Conservation (phyloP, 2,113 vertebrate genomes). For the Pituophis catenifer region DNA sequence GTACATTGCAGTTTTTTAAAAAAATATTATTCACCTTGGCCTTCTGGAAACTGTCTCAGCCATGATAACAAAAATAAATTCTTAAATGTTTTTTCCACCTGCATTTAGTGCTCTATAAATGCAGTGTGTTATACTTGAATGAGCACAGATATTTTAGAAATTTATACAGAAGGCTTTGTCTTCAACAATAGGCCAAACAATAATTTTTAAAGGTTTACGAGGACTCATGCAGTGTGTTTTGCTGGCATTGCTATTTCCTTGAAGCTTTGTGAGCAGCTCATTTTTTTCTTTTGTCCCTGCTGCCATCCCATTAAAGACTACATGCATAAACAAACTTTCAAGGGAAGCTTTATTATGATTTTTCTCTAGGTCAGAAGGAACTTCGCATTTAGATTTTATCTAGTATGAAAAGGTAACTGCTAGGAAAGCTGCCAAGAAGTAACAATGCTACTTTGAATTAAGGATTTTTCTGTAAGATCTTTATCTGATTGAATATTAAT, state of each 20-base stretch:
- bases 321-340: neutral
- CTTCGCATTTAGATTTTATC: neutral
- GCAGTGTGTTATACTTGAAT: slow-evolving; percentile 5
- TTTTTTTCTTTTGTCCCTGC: neutral
- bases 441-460: neutral
- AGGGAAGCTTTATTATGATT: neutral
- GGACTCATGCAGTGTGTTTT: neutral
- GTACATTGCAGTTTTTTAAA: neutral
- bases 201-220: neutral
- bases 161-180: slow-evolving; percentile 26
- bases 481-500: neutral
- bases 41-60: neutral
- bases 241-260: neutral
- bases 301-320: neutral
- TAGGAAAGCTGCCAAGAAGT: neutral
- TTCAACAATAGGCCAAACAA: neutral
- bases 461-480: neutral
- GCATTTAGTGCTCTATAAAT: slow-evolving; percentile 1
- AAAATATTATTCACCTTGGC: slow-evolving; percentile 5
- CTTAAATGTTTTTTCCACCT: neutral
- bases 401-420: neutral
- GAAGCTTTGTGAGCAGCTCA: neutral
- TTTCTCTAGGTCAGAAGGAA: neutral
- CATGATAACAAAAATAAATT: neutral
- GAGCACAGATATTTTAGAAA: slow-evolving; percentile 12